Evolutionary conservation across 2,113 vertebrate species (phyloP).

Genomic region (Platysteira castanea): DNA sequence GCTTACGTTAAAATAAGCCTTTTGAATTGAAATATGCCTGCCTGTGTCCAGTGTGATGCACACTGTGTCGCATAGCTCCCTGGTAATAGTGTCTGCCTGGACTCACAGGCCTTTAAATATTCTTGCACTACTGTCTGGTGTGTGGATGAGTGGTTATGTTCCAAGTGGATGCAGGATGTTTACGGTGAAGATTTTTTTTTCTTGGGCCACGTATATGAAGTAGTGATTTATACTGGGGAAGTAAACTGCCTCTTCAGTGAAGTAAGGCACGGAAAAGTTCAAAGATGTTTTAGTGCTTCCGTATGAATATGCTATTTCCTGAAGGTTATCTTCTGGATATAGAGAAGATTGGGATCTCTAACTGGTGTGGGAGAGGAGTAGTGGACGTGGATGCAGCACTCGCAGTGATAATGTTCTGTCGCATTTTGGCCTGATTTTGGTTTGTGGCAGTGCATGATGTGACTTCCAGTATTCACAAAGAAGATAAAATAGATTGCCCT

Average conservation of each 20-base stretch:
- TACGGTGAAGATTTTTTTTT: not conserved
- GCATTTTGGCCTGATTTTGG: not conserved
- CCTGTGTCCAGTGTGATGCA: fast-evolving
- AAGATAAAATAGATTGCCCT: not conserved
- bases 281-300: not conserved
- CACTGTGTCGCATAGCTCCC: fast-evolving
- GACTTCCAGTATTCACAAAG: not conserved
- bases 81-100: not conserved
- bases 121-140: not conserved
- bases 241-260: not conserved
- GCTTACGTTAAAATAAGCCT: not conserved
- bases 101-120: not conserved
- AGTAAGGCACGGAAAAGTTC: not conserved
- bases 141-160: not conserved
- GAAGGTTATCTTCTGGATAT: not conserved
- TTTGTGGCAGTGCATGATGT: not conserved
- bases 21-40: not conserved
- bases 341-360: not conserved
- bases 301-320: not conserved
- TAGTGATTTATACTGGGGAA: not conserved
- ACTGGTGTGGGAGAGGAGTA: not conserved
- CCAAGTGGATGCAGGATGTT: not conserved
- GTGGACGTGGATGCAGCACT: not conserved
- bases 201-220: not conserved
- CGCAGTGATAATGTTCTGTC: not conserved